phyloP scores from a whole-genome alignment of 2,113 vertebrate genomes.

The Tupaia tana region DNA sequence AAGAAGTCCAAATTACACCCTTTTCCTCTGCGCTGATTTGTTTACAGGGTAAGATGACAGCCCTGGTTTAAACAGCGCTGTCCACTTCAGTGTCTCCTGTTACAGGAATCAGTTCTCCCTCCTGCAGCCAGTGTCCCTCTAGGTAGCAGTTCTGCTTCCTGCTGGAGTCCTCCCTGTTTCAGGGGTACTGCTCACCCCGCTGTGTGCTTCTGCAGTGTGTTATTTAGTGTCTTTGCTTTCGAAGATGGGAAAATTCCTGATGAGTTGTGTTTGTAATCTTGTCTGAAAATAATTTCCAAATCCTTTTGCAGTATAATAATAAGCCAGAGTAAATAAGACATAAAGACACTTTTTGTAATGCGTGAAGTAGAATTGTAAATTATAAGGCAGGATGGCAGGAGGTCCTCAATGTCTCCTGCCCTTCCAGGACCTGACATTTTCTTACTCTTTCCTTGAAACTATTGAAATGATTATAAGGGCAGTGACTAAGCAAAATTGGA shows the following conservation, averaged over 20 bases:
- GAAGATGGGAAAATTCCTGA: neutral
- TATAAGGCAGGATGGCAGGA: neutral
- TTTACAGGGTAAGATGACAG: too few species aligned
- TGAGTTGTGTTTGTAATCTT: neutral
- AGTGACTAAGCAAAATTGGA: neutral
- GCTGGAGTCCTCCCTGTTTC: neutral
- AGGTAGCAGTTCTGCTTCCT: neutral
- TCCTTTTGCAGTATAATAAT: neutral
- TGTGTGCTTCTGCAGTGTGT: neutral
- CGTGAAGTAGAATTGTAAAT: conserved; percentile 4
- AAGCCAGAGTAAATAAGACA: neutral
- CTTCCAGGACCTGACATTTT: neutral
- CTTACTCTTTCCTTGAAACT: neutral
- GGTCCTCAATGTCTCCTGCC: neutral
- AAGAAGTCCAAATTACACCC: neutral
- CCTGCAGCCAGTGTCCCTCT: neutral
- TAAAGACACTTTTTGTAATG: neutral
- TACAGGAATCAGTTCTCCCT: neutral
- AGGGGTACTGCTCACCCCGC: neutral
- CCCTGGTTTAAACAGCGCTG: neutral
- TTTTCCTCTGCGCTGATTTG: neutral
- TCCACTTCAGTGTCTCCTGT: neutral
- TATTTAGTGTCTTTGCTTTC: neutral
- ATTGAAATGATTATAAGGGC: neutral
- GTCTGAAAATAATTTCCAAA: neutral